Evolutionary conservation across 1,140 invertebrate genomes (phyloP).

Genomic region (Drosophila trapezifrons): DNA sequence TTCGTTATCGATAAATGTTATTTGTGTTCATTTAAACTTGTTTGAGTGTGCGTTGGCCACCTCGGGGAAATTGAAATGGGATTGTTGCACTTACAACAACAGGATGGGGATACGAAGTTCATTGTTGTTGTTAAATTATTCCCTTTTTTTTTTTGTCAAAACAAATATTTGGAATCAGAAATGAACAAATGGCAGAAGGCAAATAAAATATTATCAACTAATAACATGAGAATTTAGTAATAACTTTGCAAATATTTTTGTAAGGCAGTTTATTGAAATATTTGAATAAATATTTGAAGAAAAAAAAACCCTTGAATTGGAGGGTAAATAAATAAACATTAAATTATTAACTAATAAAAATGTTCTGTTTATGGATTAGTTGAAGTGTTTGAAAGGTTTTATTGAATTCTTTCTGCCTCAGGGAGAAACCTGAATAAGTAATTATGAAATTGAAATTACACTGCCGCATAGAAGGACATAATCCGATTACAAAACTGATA

Average conservation of each 20-base stretch:
- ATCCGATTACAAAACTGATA: not conserved
- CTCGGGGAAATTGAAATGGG: conserved; percentile 36
- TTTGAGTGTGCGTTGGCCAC: conserved; percentile 17
- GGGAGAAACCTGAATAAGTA: no score
- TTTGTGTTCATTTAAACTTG: conserved; percentile 46
- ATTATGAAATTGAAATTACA: no score
- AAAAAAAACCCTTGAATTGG: not conserved
- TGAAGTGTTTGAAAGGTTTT: no score
- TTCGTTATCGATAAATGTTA: conserved; percentile 74
- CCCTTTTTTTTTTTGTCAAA: not conserved
- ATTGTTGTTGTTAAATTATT: not conserved
- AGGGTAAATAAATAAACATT: not conserved
- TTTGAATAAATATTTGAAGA: not conserved
- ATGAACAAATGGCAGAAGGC: conserved; percentile 1
- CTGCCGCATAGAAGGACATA: no score
- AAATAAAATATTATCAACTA: conserved; percentile 10
- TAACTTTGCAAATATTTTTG: not conserved
- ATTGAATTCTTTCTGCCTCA: no score
- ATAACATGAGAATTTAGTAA: conserved; percentile 15
- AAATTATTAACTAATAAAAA: not conserved
- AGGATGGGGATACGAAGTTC: not conserved
- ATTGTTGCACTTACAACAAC: conserved; percentile 16
- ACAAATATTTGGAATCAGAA: conserved; percentile 24
- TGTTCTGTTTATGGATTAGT: no score
- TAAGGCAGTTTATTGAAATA: conserved; percentile 1